Percentiles rank a stretch among this genome's conserved stretches.
Conservation (phyloP, 1,140 invertebrate species). For the Diorhabda carinulata region DNA sequence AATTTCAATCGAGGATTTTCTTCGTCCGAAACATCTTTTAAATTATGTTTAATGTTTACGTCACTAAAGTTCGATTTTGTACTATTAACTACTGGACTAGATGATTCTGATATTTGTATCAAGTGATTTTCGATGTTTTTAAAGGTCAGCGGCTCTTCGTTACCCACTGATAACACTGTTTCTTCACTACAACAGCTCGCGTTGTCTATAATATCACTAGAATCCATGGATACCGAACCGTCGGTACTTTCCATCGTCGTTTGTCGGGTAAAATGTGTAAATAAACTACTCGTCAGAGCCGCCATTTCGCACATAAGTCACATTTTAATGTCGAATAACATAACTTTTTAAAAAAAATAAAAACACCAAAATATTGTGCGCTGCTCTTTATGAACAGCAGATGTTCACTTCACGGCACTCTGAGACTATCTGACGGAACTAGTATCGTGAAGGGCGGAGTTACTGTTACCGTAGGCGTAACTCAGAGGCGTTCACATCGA, state of each 20-base stretch:
- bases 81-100: conserved; percentile 29
- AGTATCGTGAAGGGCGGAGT: conserved; percentile 38
- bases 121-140: conserved; percentile 59
- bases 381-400: conserved; percentile 17
- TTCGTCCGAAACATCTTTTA: conserved; percentile 48
- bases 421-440: conserved; percentile 41
- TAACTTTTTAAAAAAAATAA: no score
- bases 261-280: conserved; percentile 34
- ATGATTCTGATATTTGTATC: conserved; percentile 56
- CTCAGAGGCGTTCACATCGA: conserved; percentile 1
- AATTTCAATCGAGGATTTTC: conserved; percentile 74
- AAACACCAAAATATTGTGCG: conserved; percentile 8
- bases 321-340: background rate
- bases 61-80: background rate
- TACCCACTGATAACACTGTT: conserved; percentile 63
- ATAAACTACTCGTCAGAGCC: conserved; percentile 39
- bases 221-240: conserved; percentile 45
- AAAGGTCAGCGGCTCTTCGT: conserved; percentile 55
- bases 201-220: conserved; percentile 45
- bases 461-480: conserved; percentile 8
- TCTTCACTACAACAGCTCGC: conserved; percentile 62
- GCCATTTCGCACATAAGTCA: conserved; percentile 34
- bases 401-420: conserved; percentile 40
- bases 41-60: conserved; percentile 29
- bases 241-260: conserved; percentile 39